These are phyloP conservation scores for Tragelaphus imberbis DNA, from an alignment of 2,113 vertebrate genomes.

Conservation along the genomic window DNA sequence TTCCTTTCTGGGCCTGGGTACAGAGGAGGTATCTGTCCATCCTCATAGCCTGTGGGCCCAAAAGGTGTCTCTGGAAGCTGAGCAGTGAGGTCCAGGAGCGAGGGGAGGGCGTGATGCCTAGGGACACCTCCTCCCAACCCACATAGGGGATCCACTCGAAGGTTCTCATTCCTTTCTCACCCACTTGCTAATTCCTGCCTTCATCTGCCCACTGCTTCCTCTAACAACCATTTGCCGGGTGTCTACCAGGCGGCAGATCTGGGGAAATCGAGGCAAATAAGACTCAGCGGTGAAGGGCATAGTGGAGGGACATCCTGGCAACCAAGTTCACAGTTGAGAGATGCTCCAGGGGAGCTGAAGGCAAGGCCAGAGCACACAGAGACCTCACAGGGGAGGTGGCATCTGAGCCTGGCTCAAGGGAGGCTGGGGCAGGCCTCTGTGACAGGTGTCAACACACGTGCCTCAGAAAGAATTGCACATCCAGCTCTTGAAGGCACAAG, in stretches of 20 bases:
- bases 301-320: accelerated
- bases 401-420: accelerated
- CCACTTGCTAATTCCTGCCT: not conserved
- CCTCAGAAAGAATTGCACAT: not conserved
- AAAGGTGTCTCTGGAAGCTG: not conserved
- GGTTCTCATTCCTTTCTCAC: not conserved
- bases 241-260: not conserved
- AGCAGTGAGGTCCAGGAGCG: not conserved
- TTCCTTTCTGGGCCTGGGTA: no score
- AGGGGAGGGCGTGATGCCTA: not conserved
- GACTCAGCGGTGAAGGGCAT: accelerated
- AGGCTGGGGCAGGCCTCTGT: not conserved
- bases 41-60: not conserved
- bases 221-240: not conserved
- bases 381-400: accelerated
- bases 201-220: no score
- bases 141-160: accelerated
- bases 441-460: not conserved
- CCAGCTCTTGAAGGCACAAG: not conserved
- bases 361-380: not conserved
- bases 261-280: not conserved
- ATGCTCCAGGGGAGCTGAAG: not conserved
- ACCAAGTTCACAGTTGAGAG: not conserved
- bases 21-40: not conserved
- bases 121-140: not conserved